A percentile compares a stretch with the other conserved stretches of the same genome.
These are phyloP conservation scores for Hybos culiciformis DNA, from an alignment of 2,888 invertebrate genomes.

Conservation along the genomic window DNA sequence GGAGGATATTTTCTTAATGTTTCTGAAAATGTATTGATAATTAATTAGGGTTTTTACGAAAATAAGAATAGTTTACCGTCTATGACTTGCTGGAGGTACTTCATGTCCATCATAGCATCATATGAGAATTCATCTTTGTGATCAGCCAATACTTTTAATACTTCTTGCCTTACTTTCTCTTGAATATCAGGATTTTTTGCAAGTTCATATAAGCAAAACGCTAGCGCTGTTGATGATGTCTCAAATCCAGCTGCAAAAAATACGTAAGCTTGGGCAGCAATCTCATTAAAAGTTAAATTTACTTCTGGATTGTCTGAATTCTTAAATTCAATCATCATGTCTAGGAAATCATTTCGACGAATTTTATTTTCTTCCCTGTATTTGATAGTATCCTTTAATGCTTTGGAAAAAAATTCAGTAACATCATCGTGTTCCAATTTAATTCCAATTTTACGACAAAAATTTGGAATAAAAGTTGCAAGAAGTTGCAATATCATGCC, in stretches of 20 bases:
- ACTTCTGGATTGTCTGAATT: conserved; percentile 15
- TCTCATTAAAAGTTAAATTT: conserved; percentile 30
- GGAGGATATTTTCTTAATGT: too few species aligned
- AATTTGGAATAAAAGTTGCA: conserved; percentile 18
- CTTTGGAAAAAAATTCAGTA: conserved; percentile 22
- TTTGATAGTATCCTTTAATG: conserved; percentile 31
- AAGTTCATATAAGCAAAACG: conserved; percentile 39
- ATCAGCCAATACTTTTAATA: conserved; percentile 25
- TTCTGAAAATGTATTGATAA: too few species aligned
- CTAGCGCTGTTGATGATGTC: conserved; percentile 39
- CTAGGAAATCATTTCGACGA: conserved; percentile 38
- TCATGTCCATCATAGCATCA: conserved; percentile 37
- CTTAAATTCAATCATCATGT: conserved; percentile 39
- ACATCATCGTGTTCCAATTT: conserved; percentile 20
- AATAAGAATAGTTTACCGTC: too few species aligned
- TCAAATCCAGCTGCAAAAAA: conserved; percentile 45
- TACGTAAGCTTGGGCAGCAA: conserved; percentile 42
- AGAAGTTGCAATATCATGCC: conserved; percentile 16
- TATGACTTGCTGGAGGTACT: conserved; percentile 38
- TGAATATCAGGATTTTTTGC: conserved; percentile 37
- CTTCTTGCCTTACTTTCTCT: conserved; percentile 33
- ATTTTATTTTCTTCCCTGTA: conserved; percentile 28
- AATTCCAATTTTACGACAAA: conserved; percentile 19
- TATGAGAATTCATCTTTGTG: conserved; percentile 33
- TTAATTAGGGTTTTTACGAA: too few species aligned